Evolutionary conservation across 2,797 vertebrate species (phyloP), one percentile per base, ranked within the genome.

Genomic region (Channa striata): DNA sequence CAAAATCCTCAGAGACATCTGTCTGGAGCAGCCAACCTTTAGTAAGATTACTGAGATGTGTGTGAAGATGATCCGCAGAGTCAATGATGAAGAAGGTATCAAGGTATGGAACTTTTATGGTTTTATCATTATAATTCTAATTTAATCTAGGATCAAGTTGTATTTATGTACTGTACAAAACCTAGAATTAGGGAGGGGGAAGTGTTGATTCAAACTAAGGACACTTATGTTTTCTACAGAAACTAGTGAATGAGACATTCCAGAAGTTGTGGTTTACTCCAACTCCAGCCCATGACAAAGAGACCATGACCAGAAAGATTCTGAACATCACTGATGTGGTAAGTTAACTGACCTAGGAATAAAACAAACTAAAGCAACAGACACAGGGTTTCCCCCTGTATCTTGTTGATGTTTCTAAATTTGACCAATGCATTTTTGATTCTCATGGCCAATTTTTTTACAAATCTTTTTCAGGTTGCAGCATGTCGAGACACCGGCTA

Each of bases 211-310:
- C 1, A 47, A 30, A 17, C 21, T 60, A n/a, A 46, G 12, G n/a
- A 1, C 36, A 20, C 51, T n/a, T 59, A 1, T 70, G 5, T 54
- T 42, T 1, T 67, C 61, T 33, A 67, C 74, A 99, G 97, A 99
- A 99, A 99, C 84, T 99, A 91, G 97, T 99, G 79, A 99, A 99
- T 87, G 97, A 99, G 91, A 98, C 97, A 95, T 99, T 99, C 95
- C 97, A 99, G 92, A 99, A 99, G 93, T 95, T 99, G 83, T 99
- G 97, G 97, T 99, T 99, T 84, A 97, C 97, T 70, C 97, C 97
- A 72, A 98, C 97, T 67, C 96, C 94, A 73, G 94, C 94, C 40
- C 96, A 97, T 21, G 97, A 99, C 90, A 98, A 97, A 91, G 97
- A 96, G 84, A 96, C 96, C 48, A 99, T 98, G 97, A 98, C 96